These are phyloP conservation scores for Rhabdomys dilectus DNA, from an alignment of 2,113 vertebrate genomes.

Conservation along the genomic window DNA sequence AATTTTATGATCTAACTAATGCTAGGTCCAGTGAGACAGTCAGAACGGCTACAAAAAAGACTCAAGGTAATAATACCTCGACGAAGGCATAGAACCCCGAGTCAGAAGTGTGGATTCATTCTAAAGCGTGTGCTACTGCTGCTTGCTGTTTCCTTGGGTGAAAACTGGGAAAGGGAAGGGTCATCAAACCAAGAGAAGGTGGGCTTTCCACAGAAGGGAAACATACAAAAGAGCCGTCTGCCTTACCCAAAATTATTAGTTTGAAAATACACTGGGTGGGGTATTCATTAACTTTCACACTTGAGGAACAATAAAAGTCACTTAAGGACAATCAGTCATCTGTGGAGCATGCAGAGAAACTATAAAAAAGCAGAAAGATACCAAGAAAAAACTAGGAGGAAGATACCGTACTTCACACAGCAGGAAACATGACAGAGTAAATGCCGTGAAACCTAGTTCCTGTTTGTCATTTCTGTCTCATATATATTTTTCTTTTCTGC, in stretches of 20 bases:
- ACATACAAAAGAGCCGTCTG: not conserved
- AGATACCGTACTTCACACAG: not conserved
- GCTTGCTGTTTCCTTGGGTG: not conserved
- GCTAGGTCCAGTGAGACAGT: not conserved
- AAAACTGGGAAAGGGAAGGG: not conserved
- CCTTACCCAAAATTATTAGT: not conserved
- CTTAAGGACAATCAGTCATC: not conserved
- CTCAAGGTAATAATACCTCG: not conserved
- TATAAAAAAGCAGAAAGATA: not conserved
- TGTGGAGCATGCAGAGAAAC: not conserved
- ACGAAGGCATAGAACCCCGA: not conserved
- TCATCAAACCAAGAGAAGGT: not conserved
- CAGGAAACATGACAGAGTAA: not conserved
- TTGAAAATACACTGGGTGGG: constrained; percentile 9
- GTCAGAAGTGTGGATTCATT: not conserved
- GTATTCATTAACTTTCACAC: not conserved
- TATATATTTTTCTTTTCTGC: not conserved
- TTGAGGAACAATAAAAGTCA: not conserved
- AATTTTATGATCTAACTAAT: not conserved
- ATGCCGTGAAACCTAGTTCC: not conserved
- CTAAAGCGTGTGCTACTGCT: not conserved
- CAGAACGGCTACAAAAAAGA: not conserved
- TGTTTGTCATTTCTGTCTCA: not conserved
- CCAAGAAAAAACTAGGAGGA: not conserved
- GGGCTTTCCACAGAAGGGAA: constrained; percentile 10